Evolutionary conservation across 2,113 vertebrate genomes (phyloP).

Genomic region (Polypterus senegalus): DNA sequence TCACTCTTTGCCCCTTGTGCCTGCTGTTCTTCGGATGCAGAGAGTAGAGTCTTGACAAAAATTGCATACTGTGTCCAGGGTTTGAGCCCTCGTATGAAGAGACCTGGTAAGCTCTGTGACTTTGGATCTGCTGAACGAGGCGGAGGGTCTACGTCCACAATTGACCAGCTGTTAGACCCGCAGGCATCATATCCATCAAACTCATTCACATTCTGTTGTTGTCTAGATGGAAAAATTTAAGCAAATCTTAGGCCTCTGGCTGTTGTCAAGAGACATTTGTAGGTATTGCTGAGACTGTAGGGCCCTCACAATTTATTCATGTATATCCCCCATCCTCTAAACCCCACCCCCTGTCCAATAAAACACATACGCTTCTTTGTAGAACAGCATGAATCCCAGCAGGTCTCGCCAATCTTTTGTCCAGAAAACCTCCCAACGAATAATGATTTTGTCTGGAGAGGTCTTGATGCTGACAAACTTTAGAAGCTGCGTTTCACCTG

Average conservation of each 20-base stretch:
- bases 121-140: constrained; percentile 53
- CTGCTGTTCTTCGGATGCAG: constrained; percentile 77
- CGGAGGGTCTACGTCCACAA: constrained; percentile 83
- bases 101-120: constrained; percentile 50
- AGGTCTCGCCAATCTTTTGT: constrained; percentile 84
- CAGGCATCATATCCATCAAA: constrained; percentile 93
- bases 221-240: constrained; percentile 42
- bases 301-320: too few relatives aligned
- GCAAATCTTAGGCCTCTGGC: too few relatives aligned
- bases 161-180: constrained; percentile 91
- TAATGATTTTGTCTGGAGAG: constrained; percentile 64
- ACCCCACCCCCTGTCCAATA: neutral
- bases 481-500: constrained; percentile 81
- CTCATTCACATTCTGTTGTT: constrained; percentile 82
- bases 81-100: constrained; percentile 71
- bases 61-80: constrained; percentile 95
- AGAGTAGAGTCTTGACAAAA: constrained; percentile 89
- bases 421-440: constrained; percentile 87
- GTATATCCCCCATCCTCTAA: too few relatives aligned
- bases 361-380: constrained; percentile 88
- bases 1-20: constrained; percentile 86
- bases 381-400: constrained; percentile 92
- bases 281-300: too few relatives aligned
- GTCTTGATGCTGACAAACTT: constrained; percentile 69
- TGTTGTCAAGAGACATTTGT: too few relatives aligned